phyloP scores from a whole-genome alignment of 2,797 vertebrate genomes.

The Coreius guichenoti region DNA sequence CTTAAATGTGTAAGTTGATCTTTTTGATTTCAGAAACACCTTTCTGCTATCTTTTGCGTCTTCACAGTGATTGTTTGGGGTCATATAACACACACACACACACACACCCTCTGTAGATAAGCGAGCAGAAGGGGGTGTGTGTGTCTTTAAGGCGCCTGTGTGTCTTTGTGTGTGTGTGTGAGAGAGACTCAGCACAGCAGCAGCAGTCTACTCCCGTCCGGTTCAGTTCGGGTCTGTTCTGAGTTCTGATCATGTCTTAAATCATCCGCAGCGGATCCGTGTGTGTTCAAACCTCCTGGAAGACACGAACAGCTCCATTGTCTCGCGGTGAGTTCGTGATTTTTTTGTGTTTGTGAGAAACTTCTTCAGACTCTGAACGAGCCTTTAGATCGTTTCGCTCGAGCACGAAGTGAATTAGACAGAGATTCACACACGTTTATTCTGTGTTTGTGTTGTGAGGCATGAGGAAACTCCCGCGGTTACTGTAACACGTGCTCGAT shows the following conservation, averaged over 20 bases:
- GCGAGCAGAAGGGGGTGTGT: slow-evolving; percentile 1
- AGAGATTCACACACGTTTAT: too few relatives aligned
- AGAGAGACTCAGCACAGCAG: neutral
- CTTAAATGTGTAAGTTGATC: neutral
- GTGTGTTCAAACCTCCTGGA: neutral
- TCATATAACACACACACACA: neutral
- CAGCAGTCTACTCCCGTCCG: neutral
- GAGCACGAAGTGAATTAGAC: neutral
- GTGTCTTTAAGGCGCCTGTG: slow-evolving; percentile 1
- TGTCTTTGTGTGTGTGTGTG: neutral
- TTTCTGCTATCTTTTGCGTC: neutral
- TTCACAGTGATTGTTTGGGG: neutral
- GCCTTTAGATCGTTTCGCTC: neutral
- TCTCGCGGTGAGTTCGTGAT: slow-evolving; percentile 6
- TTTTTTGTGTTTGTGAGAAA: neutral
- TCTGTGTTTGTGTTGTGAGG: neutral
- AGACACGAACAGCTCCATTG: neutral
- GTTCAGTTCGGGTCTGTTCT: neutral
- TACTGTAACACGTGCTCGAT: slow-evolving; percentile 12
- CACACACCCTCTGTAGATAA: neutral
- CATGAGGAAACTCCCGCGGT: neutral
- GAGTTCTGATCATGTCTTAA: neutral
- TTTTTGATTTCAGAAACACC: neutral
- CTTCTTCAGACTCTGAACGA: neutral
- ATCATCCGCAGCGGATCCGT: neutral